phyloP scores from a whole-genome alignment of 2,888 invertebrate species.

The Lochmaea capreae region DNA sequence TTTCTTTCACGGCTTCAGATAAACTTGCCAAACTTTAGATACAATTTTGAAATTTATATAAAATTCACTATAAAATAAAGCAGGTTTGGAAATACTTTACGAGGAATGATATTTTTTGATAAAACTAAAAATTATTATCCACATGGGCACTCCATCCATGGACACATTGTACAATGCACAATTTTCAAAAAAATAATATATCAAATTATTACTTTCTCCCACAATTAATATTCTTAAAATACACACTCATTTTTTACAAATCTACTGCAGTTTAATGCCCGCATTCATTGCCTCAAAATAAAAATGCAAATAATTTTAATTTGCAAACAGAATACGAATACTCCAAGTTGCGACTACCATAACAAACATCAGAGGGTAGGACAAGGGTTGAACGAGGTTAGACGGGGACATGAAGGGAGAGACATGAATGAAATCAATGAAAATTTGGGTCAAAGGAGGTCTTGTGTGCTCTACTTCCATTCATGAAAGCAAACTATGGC shows the following conservation, averaged over 20 bases:
- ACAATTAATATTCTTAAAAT: not conserved
- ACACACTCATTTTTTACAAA: no score
- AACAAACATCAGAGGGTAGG: not conserved
- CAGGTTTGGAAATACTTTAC: no score
- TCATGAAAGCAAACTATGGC: constrained; percentile 33
- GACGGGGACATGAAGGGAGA: not conserved
- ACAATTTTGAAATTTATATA: no score
- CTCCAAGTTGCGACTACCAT: not conserved
- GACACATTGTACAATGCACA: no score
- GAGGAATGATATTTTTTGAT: no score
- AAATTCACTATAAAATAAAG: no score
- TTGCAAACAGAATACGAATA: constrained; percentile 9
- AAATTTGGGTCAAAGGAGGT: constrained; percentile 39
- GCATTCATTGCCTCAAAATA: not conserved
- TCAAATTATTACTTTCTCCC: not conserved
- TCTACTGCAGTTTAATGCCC: not conserved
- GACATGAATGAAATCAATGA: constrained; percentile 38
- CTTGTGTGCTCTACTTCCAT: constrained; percentile 37
- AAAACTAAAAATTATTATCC: no score
- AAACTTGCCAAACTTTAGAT: no score
- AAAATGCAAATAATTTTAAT: not conserved
- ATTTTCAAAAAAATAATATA: not conserved
- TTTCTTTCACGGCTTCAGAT: no score
- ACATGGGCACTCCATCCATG: no score
- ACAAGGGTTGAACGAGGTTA: constrained; percentile 10